Conservation (phyloP, 2,797 vertebrate species). For the Catharus ustulatus region DNA sequence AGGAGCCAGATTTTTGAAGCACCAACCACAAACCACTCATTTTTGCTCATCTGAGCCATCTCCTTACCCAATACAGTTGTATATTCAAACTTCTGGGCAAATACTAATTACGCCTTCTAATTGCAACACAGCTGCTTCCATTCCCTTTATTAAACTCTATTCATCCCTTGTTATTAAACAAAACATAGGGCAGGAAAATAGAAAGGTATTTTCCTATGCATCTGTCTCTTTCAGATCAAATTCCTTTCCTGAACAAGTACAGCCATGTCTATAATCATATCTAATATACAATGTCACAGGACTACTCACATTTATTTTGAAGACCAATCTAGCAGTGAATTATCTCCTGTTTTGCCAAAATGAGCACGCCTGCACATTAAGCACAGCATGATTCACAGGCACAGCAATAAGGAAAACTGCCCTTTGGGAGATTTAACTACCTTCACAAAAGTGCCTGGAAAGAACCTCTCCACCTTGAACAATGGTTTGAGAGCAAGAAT, state of each 20-base stretch:
- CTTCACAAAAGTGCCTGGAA: background rate
- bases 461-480: background rate
- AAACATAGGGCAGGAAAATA: constrained; percentile 25
- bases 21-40: background rate
- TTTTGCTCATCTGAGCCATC: constrained; percentile 25
- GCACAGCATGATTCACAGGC: constrained; percentile 25
- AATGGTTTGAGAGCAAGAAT: background rate
- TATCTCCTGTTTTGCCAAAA: constrained; percentile 48
- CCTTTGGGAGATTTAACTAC: background rate
- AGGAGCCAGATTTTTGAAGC: constrained; percentile 15
- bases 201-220: constrained; percentile 20
- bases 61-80: background rate
- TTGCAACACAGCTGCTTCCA: constrained; percentile 48
- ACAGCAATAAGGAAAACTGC: background rate
- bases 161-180: constrained; percentile 40
- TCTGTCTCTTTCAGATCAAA: constrained; percentile 37
- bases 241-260: constrained; percentile 13
- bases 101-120: constrained; percentile 33
- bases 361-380: background rate
- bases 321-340: constrained; percentile 26
- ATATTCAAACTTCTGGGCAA: constrained; percentile 29
- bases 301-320: constrained; percentile 11
- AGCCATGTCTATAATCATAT: constrained; percentile 13
- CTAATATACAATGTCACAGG: background rate
- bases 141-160: constrained; percentile 39